Evolutionary conservation across 2,797 vertebrate genomes (phyloP), one percentile per base, ranked within the genome.

Genomic region (Valencia hispanica): DNA sequence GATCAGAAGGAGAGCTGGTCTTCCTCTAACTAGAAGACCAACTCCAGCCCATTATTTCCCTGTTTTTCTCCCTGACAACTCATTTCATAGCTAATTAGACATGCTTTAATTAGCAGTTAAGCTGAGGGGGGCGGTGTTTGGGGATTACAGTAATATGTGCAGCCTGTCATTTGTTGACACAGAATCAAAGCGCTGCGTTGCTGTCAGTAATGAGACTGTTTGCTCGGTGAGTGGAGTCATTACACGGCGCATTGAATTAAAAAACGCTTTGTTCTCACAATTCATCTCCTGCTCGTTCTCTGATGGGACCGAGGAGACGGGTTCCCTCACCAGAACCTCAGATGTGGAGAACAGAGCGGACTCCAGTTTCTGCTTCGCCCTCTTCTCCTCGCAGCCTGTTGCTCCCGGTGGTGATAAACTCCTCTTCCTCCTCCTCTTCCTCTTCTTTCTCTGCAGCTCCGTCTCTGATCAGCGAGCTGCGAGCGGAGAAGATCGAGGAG

Each of bases 401-500:
- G 30, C 27, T 63, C 30, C 30, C 12, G 3, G 17, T 25, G n/a
- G n/a, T n/a, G 11, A 11, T 63, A 25, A 80, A 65, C 79, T 88
- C 45, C 55, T 47, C 55, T 41, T 82, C 70, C n/a, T 11, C 41
- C 30, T 68, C 32, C n/a, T n/a, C n/a, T n/a, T 12, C 47, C 39
- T 47, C 4, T 41, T 65, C 39, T n/a, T n/a, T n/a, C 32, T 32
- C 65, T 87, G 0, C 88, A 99, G 98, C 76, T 0, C 94, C 92
- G 0, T 94, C 95, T 83, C 95, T 96, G 10, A 91, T 98, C 88
- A 96, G 95, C 0, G 95, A 95, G 87, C 93, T 99, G 86, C 95
- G 93, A 75, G 96, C 92, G 0, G 97, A 98, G 82, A 96, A 93
- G 77, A 94, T 99, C 3, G 97, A 97, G 71, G 96, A 97, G 92